phyloP scores from a whole-genome alignment of 2,797 vertebrate genomes.

The Poeciliopsis presidionis region DNA sequence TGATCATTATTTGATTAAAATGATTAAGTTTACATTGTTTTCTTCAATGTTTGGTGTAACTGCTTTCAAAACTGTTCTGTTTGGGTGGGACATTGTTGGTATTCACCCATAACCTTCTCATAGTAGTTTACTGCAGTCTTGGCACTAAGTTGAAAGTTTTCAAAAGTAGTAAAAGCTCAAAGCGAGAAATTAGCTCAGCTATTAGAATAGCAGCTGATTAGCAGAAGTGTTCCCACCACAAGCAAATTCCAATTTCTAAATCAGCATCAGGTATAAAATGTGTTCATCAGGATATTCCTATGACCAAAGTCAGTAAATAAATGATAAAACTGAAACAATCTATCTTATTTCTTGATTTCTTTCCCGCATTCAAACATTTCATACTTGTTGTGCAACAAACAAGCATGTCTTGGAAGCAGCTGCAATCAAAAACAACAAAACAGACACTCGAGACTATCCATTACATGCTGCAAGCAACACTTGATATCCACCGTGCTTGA shows the following conservation, averaged over 20 bases:
- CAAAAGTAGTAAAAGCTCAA: not conserved
- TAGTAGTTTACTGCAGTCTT: not conserved
- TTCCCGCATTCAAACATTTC: constrained; percentile 24
- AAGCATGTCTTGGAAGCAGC: constrained; percentile 45
- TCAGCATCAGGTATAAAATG: not conserved
- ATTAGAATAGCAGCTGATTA: not conserved
- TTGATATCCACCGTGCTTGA: not conserved
- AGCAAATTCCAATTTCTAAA: not conserved
- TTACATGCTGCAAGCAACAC: constrained; percentile 6
- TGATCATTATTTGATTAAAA: no score
- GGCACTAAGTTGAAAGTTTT: not conserved
- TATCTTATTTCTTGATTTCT: constrained; percentile 15
- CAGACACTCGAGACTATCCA: constrained; percentile 15
- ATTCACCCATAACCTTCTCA: not conserved
- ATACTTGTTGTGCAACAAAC: constrained; percentile 51
- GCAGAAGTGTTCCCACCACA: not conserved
- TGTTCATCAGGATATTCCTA: not conserved
- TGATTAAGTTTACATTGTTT: no score
- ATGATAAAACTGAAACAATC: constrained; percentile 25
- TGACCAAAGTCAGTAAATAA: not conserved
- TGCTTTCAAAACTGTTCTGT: not conserved
- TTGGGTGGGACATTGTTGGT: not conserved
- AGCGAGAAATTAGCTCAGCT: not conserved
- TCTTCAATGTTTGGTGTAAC: not conserved
- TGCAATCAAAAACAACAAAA: constrained; percentile 14